Evolutionary conservation across 2,888 invertebrate genomes (phyloP), one percentile per base, ranked within the genome.

Genomic region (Metallyticus violacea): DNA sequence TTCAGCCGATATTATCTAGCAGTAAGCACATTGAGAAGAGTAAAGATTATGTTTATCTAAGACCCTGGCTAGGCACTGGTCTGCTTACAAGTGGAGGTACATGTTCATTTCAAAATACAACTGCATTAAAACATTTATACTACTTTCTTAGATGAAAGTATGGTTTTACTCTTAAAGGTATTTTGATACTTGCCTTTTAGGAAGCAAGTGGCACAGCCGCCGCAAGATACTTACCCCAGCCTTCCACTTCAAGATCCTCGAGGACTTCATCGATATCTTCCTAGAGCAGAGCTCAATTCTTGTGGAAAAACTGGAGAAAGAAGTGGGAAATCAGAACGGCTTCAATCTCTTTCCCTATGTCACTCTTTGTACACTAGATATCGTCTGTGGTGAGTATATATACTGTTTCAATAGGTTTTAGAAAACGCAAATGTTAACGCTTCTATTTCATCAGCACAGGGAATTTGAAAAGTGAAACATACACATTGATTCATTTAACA

Each of bases 191-290:
- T 78, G 26, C 26, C 15, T 81, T 86, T 7, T 91, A 89, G 93
- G 93, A 7, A 90, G 91, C 80, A 95, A 95, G 91, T 95, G 95
- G 95, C 92, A 93, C 89, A 91, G 91, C 0, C 91, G 95, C 88
- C 91, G 95, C 89, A 94, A 94, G 92, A 93, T 95, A 89, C 91
- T 95, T 88, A 95, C 95, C 0, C 95, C 95, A 26, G 94, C 95
- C 6, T 95, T 95, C 90, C 95, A 95, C 91, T 95, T 95, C 90
- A 94, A 94, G 90, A 95, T 95, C 89, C 92, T 95, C 89, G 94
- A 95, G 89, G 95, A 95, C 90, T 95, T 95, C 89, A 91, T 95
- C 85, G 93, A 93, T 87, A 93, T 95, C 0, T 95, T 95, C 90
- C 93, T 94, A 89, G 94, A 94, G 89, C 94, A 95, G 90, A 93